Evolutionary conservation across 2,888 invertebrate species (phyloP).

Genomic region (Dione vanillae): DNA sequence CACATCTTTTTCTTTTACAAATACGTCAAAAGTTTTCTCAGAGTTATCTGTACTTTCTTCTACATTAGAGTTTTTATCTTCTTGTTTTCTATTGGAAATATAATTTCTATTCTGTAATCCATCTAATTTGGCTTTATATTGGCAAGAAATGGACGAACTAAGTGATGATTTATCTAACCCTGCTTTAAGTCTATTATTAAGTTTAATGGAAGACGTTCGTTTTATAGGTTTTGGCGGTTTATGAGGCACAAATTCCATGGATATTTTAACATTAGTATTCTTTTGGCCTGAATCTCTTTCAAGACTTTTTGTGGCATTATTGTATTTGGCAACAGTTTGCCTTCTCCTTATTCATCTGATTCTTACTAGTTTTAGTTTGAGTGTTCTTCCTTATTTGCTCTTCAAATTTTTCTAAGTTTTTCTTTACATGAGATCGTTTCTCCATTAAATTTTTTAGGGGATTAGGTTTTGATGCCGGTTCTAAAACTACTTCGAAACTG

Average conservation of each 20-base stretch:
- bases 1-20: constrained; percentile 85
- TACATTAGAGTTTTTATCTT: constrained; percentile 72
- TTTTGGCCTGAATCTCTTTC: constrained; percentile 77
- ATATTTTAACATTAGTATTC: constrained; percentile 74
- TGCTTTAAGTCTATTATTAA: constrained; percentile 80
- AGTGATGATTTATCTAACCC: constrained; percentile 72
- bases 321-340: constrained; percentile 70
- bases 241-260: constrained; percentile 86
- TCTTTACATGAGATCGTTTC: constrained; percentile 79
- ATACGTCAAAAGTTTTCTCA: constrained; percentile 85
- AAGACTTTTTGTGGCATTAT: constrained; percentile 75
- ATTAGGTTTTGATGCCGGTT: constrained; percentile 79
- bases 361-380: constrained; percentile 72
- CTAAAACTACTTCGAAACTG: constrained; percentile 81
- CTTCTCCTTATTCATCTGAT: constrained; percentile 78
- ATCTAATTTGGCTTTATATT: constrained; percentile 80
- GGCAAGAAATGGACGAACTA: constrained; percentile 78
- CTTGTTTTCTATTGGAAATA: constrained; percentile 63
- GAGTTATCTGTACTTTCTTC: constrained; percentile 66
- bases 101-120: constrained; percentile 79
- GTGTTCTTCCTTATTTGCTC: constrained; percentile 77
- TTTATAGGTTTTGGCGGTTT: constrained; percentile 90
- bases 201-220: constrained; percentile 86
- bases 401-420: constrained; percentile 86
- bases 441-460: constrained; percentile 77